Percentiles rank a stretch among this genome's conserved stretches.
Conservation (phyloP, 2,797 vertebrate genomes). For the Alauda arvensis region DNA sequence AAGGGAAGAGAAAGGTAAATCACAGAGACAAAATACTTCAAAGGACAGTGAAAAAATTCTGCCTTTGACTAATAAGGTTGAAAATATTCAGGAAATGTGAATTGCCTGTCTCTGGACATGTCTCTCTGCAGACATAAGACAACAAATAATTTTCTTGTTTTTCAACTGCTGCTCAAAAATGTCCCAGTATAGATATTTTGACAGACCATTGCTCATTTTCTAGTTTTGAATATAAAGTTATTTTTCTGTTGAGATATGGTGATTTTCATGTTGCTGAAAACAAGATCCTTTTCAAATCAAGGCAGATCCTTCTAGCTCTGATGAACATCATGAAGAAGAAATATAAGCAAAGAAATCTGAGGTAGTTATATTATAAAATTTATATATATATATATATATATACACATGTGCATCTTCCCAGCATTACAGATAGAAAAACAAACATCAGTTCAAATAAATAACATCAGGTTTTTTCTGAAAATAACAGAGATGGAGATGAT, state of each 20-base stretch:
- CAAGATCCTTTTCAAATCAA: neutral
- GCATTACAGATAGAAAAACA: neutral
- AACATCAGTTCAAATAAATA: neutral
- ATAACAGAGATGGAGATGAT: neutral
- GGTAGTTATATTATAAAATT: neutral
- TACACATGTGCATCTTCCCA: neutral
- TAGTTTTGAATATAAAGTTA: neutral
- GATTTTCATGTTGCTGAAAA: neutral
- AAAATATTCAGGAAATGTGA: neutral
- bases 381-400: too few species aligned
- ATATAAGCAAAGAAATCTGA: neutral
- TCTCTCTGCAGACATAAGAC: neutral
- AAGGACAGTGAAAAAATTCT: neutral
- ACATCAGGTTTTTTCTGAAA: neutral
- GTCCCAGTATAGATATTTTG: neutral
- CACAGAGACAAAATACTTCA: neutral
- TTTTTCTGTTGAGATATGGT: neutral
- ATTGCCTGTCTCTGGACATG: neutral
- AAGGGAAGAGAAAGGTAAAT: neutral
- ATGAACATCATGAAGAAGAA: neutral
- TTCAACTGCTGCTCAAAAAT: neutral
- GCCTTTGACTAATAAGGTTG: neutral
- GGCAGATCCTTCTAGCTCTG: neutral
- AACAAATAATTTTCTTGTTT: neutral
- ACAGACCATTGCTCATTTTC: neutral